Base-by-base conservation (phyloP, 2,888 invertebrate species). In the Agrotis exclamationis region DNA sequence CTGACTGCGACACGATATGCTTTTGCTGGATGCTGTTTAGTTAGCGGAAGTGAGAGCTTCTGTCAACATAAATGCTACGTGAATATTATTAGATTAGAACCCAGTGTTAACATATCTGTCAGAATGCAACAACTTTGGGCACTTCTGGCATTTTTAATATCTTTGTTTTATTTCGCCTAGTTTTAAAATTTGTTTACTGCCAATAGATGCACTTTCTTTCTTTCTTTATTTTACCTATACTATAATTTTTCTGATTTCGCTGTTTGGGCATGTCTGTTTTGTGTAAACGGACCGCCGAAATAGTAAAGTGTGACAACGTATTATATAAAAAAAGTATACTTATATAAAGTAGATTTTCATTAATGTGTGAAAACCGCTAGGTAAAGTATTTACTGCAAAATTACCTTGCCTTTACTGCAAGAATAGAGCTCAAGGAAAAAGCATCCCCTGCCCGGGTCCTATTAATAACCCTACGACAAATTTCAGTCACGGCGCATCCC, bases 401-500 rank as follows among this genome's bases (percentile, higher is more conserved):
- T 78, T 47, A 79, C 54, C 48, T 79, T 14, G 16, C 60, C 60
- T 54, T 44, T 24, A 62, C 45, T 60, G 39, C 69, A 56, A 51
- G 69, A 63, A 60, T 57, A 68, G 22, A 48, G 56, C 39, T 28
- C 67, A 64, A 58, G 54, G 69, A 47, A 68, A 65, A 58, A 20
- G 39, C 50, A 71, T 58, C 58, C 57, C 56, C 44, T 59, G 56
- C 58, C 56, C 56, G 63, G 69, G 68, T 67, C 58, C 67, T 67
- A 90, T 89, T 88, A 88, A 89, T 88, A 90, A 88, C 83, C 84
- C 78, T 72, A 82, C 87, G 91, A 92, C 91, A 91, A 92, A 93
- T 93, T 93, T 90, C 82, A 87, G 90, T 89, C 91, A 91, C 89
- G 89, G 80, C 84, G 83, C 80, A 82, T 84, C 85, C 85, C 84